These are phyloP conservation scores for Procambarus clarkii DNA, from an alignment of 1,140 invertebrate species.

Conservation along the genomic window DNA sequence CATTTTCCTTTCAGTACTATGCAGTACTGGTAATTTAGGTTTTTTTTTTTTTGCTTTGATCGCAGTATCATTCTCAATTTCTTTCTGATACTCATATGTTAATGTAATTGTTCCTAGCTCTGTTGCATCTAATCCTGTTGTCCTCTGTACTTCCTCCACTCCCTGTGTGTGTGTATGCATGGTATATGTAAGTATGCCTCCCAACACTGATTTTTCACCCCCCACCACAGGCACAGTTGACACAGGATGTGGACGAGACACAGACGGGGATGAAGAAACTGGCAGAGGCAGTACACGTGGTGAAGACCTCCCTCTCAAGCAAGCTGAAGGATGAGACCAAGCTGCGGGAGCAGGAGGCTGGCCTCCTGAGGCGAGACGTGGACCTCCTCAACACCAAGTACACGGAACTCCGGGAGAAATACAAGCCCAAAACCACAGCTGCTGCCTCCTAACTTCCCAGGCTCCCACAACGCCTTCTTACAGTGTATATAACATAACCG, in stretches of 20 bases:
- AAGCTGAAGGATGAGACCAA: constrained; percentile 72
- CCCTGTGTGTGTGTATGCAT: not conserved
- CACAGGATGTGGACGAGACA: constrained; percentile 71
- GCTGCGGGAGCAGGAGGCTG: constrained; percentile 43
- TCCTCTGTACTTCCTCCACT: too few relatives aligned
- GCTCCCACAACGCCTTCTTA: too few relatives aligned
- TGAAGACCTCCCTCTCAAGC: constrained; percentile 67
- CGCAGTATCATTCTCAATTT: too few relatives aligned
- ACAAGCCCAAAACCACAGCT: not conserved
- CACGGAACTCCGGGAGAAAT: constrained; percentile 4
- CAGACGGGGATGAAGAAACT: constrained; percentile 73
- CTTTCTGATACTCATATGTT: too few relatives aligned
- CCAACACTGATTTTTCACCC: too few relatives aligned
- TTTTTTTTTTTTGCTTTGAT: too few relatives aligned
- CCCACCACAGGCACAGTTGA: constrained; percentile 62
- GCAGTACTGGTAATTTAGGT: too few relatives aligned
- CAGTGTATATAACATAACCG: too few relatives aligned
- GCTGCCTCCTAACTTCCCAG: not conserved
- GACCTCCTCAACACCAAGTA: constrained; percentile 26
- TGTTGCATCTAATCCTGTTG: too few relatives aligned
- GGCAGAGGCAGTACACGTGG: constrained; percentile 72
- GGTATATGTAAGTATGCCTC: not conserved
- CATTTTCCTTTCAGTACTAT: too few relatives aligned
- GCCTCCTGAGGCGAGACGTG: constrained; percentile 5
- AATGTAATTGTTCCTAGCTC: too few relatives aligned